A percentile compares a stretch with the other conserved stretches of the same genome.
Evolutionary conservation across 2,888 invertebrate genomes (phyloP).

Genomic region (Synanthedon vespiformis): DNA sequence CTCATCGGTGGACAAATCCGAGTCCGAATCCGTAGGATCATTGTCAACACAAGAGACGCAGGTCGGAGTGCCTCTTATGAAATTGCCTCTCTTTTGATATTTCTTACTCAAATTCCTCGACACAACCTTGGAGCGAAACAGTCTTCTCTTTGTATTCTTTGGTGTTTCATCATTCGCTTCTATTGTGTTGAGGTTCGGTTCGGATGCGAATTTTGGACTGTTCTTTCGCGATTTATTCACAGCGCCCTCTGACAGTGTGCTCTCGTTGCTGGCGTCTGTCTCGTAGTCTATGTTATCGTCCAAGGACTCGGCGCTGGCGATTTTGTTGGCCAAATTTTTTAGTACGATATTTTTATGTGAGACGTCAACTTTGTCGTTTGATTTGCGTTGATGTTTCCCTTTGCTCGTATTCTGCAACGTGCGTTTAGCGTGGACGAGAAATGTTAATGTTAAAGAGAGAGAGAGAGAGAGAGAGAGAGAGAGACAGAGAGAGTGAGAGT

Average conservation of each 20-base stretch:
- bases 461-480: slow-evolving; percentile 6
- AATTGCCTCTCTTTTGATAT: slow-evolving; percentile 41
- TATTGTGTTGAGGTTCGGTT: slow-evolving; percentile 54
- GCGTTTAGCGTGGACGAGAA: slow-evolving; percentile 25
- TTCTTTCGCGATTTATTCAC: slow-evolving; percentile 38
- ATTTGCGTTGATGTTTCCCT: slow-evolving; percentile 41
- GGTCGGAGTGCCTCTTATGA: slow-evolving; percentile 43
- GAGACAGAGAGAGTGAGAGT: neutral
- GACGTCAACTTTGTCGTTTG: slow-evolving; percentile 50
- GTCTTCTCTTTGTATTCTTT: slow-evolving; percentile 50
- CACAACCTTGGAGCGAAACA: slow-evolving; percentile 53
- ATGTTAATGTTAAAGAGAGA: slow-evolving; percentile 33
- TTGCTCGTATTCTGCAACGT: slow-evolving; percentile 55
- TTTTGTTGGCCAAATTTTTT: slow-evolving; percentile 57
- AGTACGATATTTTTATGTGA: slow-evolving; percentile 57
- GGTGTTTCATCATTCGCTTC: slow-evolving; percentile 49
- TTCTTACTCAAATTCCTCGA: slow-evolving; percentile 45
- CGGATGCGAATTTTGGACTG: slow-evolving; percentile 63
- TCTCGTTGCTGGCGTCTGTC: slow-evolving; percentile 55
- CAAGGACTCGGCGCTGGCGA: slow-evolving; percentile 48
- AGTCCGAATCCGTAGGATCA: slow-evolving; percentile 49
- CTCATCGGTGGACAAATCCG: slow-evolving; percentile 18
- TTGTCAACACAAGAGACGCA: slow-evolving; percentile 59
- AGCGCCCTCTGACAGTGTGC: slow-evolving; percentile 57
- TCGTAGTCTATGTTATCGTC: slow-evolving; percentile 47